Evolutionary conservation across 2,797 vertebrate genomes (phyloP).

Genomic region (Falco berigora): DNA sequence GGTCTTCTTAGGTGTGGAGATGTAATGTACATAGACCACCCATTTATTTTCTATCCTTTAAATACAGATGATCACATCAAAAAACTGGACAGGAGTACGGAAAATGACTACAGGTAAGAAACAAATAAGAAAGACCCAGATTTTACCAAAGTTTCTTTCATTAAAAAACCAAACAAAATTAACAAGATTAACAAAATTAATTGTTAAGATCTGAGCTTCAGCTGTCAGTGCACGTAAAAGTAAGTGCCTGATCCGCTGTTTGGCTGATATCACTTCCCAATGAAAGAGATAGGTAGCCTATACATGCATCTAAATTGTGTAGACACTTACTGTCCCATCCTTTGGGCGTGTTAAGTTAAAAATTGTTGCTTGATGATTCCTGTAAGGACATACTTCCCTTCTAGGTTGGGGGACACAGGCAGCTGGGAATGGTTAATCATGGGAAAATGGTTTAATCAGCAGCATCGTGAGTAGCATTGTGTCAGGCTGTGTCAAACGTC

Average conservation of each 20-base stretch:
- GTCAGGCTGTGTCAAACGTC: neutral
- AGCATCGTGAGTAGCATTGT: neutral
- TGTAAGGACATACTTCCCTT: neutral
- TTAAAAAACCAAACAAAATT: neutral
- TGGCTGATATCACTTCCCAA: neutral
- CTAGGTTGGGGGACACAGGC: neutral
- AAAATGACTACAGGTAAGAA: neutral
- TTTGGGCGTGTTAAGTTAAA: neutral
- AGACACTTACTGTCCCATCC: neutral
- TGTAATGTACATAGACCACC: neutral
- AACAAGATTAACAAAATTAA: neutral
- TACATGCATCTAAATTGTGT: neutral
- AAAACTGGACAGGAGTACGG: neutral
- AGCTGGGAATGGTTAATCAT: neutral
- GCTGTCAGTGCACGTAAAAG: neutral
- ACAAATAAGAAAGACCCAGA: neutral
- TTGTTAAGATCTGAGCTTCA: neutral
- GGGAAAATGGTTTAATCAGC: neutral
- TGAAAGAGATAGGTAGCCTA: neutral
- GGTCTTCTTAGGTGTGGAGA: neutral
- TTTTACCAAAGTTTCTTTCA: neutral
- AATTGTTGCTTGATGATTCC: neutral
- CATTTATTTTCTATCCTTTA: neutral
- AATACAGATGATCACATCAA: neutral
- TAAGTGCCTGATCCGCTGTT: neutral